Evolutionary conservation across 2,888 invertebrate species (phyloP), one percentile per base, ranked within the genome.

Genomic region (Cerastis rubricosa): DNA sequence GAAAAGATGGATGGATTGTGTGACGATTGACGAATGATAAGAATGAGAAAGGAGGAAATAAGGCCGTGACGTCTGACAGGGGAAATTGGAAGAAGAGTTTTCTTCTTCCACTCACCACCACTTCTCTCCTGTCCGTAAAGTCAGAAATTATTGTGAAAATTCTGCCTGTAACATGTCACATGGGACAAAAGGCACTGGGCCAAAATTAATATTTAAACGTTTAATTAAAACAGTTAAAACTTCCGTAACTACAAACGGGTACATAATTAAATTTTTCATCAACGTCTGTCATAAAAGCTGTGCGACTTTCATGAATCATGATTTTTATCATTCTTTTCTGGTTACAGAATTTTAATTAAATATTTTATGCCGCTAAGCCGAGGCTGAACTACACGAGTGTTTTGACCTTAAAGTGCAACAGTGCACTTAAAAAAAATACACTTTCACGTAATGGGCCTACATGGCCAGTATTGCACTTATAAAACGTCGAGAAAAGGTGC

Each of bases 161-260:
- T 17, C 59, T 59, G 17, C 29, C 17, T 64, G 1, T 63, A 11
- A 17, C 35, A 35, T 43, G 22, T 63, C 2, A 43, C 51, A 63
- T 4, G 19, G 5, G 25, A 43, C 9, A 61, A 65, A 72, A 25
- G 14, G 29, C 35, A 35, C 4, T 29, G 35, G 9, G 7, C 35
- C 35, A 45, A 72, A 61, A 47, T 61, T 47, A 22, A 19, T 35
- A 51, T 19, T 47, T n/a, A 59, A 59, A 51, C 25, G 22, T 14
- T 25, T 66, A 78, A n/a, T 66, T 25, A 40, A 40, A 78, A 67
- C 72, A 54, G 11, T 72, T 25, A 71, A 77, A 77, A 72, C 49
- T 72, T 78, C 19, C 17, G 19, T 29, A 63, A 78, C 72, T 73
- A 78, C 78, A 67, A 78, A 51, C 51, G 73, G 35, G 22, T 49